These are phyloP conservation scores for Harpegnathos saltator DNA, from an alignment of 1,140 invertebrate genomes.

Conservation along the genomic window DNA sequence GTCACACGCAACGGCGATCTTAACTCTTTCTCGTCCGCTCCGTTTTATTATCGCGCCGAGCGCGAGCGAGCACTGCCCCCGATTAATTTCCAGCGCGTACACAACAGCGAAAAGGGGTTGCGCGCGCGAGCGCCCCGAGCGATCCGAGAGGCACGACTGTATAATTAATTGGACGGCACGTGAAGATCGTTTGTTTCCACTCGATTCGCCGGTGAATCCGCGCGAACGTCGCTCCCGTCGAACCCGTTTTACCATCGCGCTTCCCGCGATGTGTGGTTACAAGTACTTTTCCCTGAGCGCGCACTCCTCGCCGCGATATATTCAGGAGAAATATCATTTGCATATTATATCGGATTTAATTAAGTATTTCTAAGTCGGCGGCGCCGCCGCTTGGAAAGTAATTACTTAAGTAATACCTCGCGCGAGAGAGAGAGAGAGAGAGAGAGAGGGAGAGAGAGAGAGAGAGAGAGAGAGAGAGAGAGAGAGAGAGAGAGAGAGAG, in stretches of 20 bases:
- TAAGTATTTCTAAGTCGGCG: not conserved
- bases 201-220: not conserved
- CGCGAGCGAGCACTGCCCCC: not conserved
- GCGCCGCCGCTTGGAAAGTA: not conserved
- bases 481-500: too few relatives aligned
- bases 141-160: not conserved
- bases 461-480: too few relatives aligned
- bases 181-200: not conserved
- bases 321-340: not conserved
- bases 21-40: not conserved
- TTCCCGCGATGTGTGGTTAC: not conserved
- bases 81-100: constrained; percentile 32
- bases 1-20: not conserved
- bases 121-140: too few relatives aligned
- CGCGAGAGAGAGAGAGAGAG: too few relatives aligned
- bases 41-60: constrained; percentile 1
- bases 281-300: too few relatives aligned
- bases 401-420: constrained; percentile 22
- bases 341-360: constrained; percentile 6
- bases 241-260: too few relatives aligned
- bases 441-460: too few relatives aligned
- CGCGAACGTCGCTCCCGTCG: not conserved
- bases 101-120: not conserved
- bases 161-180: constrained; percentile 19
- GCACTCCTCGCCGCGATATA: not conserved